Conservation (phyloP, 2,113 vertebrate genomes). For the Microtus pennsylvanicus region DNA sequence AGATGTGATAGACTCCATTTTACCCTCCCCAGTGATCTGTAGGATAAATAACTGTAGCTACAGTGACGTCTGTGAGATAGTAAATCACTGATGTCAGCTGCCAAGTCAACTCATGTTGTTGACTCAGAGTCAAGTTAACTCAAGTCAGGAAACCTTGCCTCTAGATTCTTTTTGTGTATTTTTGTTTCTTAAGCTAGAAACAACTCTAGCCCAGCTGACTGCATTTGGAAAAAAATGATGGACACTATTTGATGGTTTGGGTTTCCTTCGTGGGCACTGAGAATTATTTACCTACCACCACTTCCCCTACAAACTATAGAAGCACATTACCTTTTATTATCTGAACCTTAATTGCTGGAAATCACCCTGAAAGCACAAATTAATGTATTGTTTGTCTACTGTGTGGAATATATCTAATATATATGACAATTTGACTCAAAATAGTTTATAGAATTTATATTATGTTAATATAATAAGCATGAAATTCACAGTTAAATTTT, state of each 20-base stretch:
- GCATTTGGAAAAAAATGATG: background rate
- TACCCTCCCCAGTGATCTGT: background rate
- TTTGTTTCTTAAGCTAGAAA: conserved; percentile 31
- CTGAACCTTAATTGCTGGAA: background rate
- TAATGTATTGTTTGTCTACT: background rate
- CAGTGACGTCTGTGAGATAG: conserved; percentile 29
- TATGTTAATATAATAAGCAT: conserved; percentile 45
- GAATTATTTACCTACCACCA: conserved; percentile 9
- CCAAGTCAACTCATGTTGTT: background rate
- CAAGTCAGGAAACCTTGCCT: background rate
- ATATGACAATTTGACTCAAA: conserved; percentile 50
- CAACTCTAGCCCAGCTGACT: background rate
- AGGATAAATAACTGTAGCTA: conserved; percentile 11
- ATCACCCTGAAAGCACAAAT: conserved; percentile 16
- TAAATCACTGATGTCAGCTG: conserved; percentile 60
- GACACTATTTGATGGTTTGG: background rate
- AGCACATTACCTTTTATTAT: background rate
- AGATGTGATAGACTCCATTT: conserved; percentile 36
- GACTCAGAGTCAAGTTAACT: background rate
- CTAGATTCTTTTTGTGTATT: background rate
- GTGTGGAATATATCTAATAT: background rate
- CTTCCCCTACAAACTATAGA: background rate
- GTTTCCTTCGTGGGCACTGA: background rate
- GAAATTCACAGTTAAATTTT: conserved; percentile 56
- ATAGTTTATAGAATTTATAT: conserved; percentile 47